Conservation (phyloP, 2,797 vertebrate genomes). For the Lophius americanus region DNA sequence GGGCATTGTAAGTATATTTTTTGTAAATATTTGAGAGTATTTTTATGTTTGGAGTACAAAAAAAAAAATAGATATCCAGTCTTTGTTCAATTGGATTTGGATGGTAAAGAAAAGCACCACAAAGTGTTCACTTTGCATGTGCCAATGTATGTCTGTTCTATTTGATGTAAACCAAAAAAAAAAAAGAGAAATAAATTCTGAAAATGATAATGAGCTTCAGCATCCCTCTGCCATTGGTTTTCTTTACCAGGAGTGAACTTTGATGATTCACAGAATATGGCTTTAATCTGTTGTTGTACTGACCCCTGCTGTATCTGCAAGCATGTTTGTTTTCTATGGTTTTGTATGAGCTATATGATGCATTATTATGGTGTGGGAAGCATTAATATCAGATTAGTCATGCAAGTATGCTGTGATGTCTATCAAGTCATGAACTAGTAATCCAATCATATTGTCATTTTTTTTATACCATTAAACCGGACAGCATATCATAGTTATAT, state of each 20-base stretch:
- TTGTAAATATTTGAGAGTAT: constrained; percentile 83
- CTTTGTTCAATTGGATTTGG: constrained; percentile 77
- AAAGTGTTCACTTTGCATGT: constrained; percentile 84
- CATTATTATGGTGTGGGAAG: constrained; percentile 69
- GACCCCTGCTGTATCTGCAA: constrained; percentile 63
- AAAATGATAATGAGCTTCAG: constrained; percentile 74
- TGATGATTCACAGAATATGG: constrained; percentile 69
- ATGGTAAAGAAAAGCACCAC: constrained; percentile 80
- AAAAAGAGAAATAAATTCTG: constrained; percentile 72
- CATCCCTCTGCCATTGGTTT: constrained; percentile 70
- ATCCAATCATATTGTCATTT: constrained; percentile 80
- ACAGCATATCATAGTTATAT: constrained; percentile 62
- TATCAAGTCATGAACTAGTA: constrained; percentile 76
- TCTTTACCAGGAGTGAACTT: constrained; percentile 50
- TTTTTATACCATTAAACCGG: constrained; percentile 76
- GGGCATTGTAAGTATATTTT: constrained; percentile 77
- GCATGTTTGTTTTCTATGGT: constrained; percentile 81
- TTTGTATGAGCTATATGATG: constrained; percentile 70
- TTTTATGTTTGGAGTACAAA: constrained; percentile 82
- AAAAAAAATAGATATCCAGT: constrained; percentile 69
- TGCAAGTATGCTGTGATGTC: constrained; percentile 81
- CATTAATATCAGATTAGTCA: constrained; percentile 71
- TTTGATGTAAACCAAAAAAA: constrained; percentile 78
- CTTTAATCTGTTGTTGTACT: constrained; percentile 74
- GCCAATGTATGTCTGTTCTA: constrained; percentile 82